These are phyloP conservation scores for Neosilurus hyrtlii DNA, from an alignment of 2,797 vertebrate genomes.

Conservation along the genomic window DNA sequence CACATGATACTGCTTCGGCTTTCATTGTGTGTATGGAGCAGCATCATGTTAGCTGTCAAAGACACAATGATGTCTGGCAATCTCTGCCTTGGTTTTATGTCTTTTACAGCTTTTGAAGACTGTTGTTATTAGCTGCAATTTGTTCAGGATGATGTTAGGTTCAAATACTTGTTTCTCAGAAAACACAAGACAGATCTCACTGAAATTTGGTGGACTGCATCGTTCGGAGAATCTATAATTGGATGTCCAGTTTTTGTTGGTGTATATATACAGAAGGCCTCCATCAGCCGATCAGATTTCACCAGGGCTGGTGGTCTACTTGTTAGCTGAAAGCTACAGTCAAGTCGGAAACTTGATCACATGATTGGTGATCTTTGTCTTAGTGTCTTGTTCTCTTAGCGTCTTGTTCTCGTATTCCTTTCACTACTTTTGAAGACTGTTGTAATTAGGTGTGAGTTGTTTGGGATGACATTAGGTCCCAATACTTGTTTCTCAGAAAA, in stretches of 20 bases:
- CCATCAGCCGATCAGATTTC: neutral
- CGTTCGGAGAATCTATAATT: neutral
- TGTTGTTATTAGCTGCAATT: neutral
- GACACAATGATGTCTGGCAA: slow-evolving; percentile 2
- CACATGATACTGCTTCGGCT: slow-evolving; percentile 1
- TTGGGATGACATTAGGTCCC: too few species aligned
- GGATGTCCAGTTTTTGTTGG: neutral
- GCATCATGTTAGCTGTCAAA: slow-evolving; percentile 17
- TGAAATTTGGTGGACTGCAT: neutral
- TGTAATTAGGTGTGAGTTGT: too few species aligned
- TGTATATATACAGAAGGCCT: neutral
- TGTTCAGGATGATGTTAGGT: neutral
- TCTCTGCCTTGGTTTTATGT: neutral
- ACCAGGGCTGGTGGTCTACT: neutral
- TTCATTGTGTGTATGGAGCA: neutral
- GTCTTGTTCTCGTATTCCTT: too few species aligned
- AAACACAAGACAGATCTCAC: neutral
- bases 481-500: too few species aligned
- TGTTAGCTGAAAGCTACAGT: too few species aligned
- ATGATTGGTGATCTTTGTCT: too few species aligned
- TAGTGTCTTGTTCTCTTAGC: too few species aligned
- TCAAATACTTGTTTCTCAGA: neutral
- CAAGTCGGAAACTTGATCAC: too few species aligned
- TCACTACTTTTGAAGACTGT: too few species aligned
- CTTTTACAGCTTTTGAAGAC: neutral